Evolutionary conservation across 1,140 invertebrate species (phyloP).

Genomic region (Drosophila varians): DNA sequence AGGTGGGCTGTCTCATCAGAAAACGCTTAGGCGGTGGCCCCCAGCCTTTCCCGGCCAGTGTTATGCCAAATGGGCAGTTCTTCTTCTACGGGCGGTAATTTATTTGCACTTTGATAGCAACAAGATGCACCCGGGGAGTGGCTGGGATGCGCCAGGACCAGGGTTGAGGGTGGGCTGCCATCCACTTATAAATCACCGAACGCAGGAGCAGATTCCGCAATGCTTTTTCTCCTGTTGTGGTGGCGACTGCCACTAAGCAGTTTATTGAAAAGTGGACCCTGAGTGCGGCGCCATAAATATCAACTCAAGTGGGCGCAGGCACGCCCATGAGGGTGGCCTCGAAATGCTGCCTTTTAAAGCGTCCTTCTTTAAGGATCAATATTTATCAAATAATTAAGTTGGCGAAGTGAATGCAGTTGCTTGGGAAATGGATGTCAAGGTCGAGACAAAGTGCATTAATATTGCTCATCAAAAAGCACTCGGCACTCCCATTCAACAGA

Average conservation of each 20-base stretch:
- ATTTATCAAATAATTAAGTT: neutral
- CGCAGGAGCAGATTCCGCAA: conserved; percentile 46
- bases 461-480: conserved; percentile 51
- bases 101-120: conserved; percentile 80
- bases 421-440: conserved; percentile 33
- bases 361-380: neutral
- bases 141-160: neutral
- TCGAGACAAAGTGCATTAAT: conserved; percentile 36
- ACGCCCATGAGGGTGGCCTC: conserved; percentile 9
- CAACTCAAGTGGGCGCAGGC: conserved; percentile 27
- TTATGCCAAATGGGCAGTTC: conserved; percentile 48
- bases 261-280: conserved; percentile 74
- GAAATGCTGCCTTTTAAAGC: neutral
- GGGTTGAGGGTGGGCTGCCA: conserved; percentile 4
- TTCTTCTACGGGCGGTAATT: conserved; percentile 55
- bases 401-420: neutral
- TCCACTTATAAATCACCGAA: conserved; percentile 65
- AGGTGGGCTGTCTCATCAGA: conserved; percentile 58
- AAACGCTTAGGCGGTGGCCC: conserved; percentile 60
- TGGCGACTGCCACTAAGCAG: conserved; percentile 61
- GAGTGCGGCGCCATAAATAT: conserved; percentile 42
- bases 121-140: conserved; percentile 61
- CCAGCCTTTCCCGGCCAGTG: neutral
- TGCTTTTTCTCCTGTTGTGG: conserved; percentile 34
- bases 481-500: conserved; percentile 42